Evolutionary conservation across 2,888 invertebrate species (phyloP).

Genomic region (Thecophora atra): DNA sequence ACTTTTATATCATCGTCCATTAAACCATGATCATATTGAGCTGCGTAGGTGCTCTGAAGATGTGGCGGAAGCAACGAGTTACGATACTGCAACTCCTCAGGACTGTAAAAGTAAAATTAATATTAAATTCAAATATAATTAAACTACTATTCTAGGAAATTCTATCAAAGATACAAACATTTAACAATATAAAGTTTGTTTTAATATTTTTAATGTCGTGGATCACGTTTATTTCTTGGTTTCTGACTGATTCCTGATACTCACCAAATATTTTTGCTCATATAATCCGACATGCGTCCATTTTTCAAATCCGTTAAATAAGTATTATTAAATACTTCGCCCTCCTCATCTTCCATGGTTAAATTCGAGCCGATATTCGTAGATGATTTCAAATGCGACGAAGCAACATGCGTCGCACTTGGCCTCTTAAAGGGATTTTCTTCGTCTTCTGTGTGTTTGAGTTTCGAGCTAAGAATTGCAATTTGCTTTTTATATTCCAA

Average conservation of each 20-base stretch:
- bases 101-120: slow-evolving; percentile 48
- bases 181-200: too few species aligned
- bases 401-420: slow-evolving; percentile 44
- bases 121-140: neutral
- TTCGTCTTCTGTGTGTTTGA: slow-evolving; percentile 56
- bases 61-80: slow-evolving; percentile 88
- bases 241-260: too few species aligned
- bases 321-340: slow-evolving; percentile 84
- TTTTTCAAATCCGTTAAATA: slow-evolving; percentile 76
- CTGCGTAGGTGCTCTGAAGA: slow-evolving; percentile 84
- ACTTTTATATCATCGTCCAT: slow-evolving; percentile 77
- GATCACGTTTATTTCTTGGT: too few species aligned
- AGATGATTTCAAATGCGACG: slow-evolving; percentile 41
- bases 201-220: too few species aligned
- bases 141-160: neutral
- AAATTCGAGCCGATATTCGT: slow-evolving; percentile 65
- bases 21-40: slow-evolving; percentile 76
- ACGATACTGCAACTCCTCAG: slow-evolving; percentile 79
- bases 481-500: slow-evolving; percentile 63
- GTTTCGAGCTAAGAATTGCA: slow-evolving; percentile 58
- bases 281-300: slow-evolving; percentile 66
- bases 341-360: slow-evolving; percentile 86
- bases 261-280: slow-evolving; percentile 55
- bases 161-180: neutral
- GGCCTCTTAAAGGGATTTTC: slow-evolving; percentile 50